Evolutionary conservation across 2,797 vertebrate species (phyloP).

Genomic region (Chrosomus eos): DNA sequence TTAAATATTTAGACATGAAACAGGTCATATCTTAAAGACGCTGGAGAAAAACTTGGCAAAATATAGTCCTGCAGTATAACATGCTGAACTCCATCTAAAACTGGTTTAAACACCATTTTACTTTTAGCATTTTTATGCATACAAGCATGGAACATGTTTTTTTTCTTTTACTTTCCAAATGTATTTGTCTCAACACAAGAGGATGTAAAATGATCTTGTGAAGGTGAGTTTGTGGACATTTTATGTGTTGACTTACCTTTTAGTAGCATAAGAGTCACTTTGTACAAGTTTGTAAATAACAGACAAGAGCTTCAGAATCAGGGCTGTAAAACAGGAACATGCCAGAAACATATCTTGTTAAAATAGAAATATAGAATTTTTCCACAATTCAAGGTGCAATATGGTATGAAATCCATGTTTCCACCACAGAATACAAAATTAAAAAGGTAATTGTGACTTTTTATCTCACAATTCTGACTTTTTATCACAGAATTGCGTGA

Average conservation of each 20-base stretch:
- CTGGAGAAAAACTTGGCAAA: neutral
- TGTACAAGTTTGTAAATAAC: conserved; percentile 93
- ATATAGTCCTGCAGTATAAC: neutral
- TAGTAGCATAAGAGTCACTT: conserved; percentile 92
- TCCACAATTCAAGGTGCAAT: neutral
- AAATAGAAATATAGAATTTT: neutral
- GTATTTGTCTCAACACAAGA: neutral
- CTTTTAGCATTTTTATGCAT: neutral
- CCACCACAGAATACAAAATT: no score
- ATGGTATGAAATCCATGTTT: no score
- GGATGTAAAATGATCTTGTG: neutral
- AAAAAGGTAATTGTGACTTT: no score
- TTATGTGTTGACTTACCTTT: conserved; percentile 82
- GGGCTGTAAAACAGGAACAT: conserved; percentile 77
- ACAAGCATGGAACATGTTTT: neutral
- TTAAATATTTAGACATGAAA: conserved; percentile 33
- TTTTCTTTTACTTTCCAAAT: neutral
- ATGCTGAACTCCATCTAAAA: neutral
- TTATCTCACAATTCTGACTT: no score
- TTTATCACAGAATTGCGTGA: no score
- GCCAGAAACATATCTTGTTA: neutral
- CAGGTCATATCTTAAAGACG: neutral
- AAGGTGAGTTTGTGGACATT: neutral
- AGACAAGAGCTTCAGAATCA: conserved; percentile 88
- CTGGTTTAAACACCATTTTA: neutral